Percentiles rank a stretch among this genome's conserved stretches.
These are phyloP conservation scores for Syrphus vitripennis DNA, from an alignment of 2,888 invertebrate species.

Conservation along the genomic window DNA sequence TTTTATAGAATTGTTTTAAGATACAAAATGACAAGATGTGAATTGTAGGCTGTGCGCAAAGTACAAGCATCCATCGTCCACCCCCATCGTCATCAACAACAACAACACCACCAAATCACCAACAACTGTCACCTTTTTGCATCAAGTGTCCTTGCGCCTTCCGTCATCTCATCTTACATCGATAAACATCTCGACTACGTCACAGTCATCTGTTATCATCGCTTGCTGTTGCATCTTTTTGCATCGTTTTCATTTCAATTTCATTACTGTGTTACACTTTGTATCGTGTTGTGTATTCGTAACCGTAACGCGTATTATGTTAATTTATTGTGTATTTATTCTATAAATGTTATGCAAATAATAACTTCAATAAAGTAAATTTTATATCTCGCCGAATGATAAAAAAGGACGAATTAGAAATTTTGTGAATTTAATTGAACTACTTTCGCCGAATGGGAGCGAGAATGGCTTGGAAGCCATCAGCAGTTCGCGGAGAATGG, in stretches of 20 bases:
- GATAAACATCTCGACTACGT: neutral
- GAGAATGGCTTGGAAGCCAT: conserved; percentile 56
- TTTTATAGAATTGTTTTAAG: neutral
- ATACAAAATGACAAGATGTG: conserved; percentile 23
- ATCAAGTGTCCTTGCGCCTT: conserved; percentile 19
- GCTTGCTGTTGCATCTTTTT: conserved; percentile 49
- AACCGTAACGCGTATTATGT: neutral
- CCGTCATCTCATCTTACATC: neutral
- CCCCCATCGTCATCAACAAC: neutral
- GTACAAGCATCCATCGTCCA: neutral
- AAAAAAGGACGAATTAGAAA: conserved; percentile 25
- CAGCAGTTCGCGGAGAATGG: conserved; percentile 36
- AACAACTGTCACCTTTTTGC: conserved; percentile 24
- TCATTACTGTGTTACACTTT: conserved; percentile 7
- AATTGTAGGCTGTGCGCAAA: conserved; percentile 43
- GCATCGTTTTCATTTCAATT: conserved; percentile 12
- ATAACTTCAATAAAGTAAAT: conserved; percentile 1
- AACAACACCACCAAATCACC: conserved; percentile 16
- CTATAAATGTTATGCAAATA: neutral
- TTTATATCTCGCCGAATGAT: conserved; percentile 41
- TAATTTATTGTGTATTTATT: neutral
- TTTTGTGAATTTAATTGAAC: conserved; percentile 25
- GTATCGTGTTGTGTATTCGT: conserved; percentile 15
- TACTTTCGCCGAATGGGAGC: conserved; percentile 39
- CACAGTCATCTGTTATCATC: conserved; percentile 61